phyloP scores from a whole-genome alignment of 2,113 vertebrate genomes.

The Barbus barbus region DNA sequence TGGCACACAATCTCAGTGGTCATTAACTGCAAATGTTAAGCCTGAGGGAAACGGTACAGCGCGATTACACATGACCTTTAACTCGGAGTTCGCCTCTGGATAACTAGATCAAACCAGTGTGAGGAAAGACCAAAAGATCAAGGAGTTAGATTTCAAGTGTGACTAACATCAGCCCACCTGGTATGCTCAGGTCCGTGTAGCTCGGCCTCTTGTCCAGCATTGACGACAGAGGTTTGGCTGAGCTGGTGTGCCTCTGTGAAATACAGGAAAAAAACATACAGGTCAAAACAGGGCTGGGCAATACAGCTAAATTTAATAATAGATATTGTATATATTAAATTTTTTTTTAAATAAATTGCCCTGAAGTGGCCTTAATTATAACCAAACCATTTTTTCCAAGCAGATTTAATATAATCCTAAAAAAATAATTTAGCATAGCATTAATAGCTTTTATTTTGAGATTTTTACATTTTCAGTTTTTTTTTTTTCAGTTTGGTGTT shows the following conservation, averaged over 20 bases:
- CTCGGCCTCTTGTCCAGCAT: slow-evolving; percentile 84
- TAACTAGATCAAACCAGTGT: slow-evolving; percentile 19
- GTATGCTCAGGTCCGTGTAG: slow-evolving; percentile 83
- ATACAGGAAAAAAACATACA: not conserved
- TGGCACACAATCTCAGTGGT: slow-evolving; percentile 9
- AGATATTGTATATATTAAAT: no score
- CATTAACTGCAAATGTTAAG: slow-evolving; percentile 24
- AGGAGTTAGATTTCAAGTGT: slow-evolving; percentile 2
- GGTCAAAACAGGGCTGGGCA: no score
- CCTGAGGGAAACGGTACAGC: not conserved
- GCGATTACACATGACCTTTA: slow-evolving; percentile 26
- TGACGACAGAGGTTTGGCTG: slow-evolving; percentile 78
- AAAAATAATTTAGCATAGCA: no score
- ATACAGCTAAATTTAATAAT: no score
- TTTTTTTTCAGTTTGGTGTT: no score
- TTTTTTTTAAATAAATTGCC: no score
- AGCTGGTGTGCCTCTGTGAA: slow-evolving; percentile 82
- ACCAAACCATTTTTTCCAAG: not conserved
- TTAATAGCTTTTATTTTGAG: no score
- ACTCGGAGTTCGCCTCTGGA: not conserved
- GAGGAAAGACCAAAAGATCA: not conserved
- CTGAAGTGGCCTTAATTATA: not conserved
- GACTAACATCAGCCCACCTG: slow-evolving; percentile 69
- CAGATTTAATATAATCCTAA: not conserved
- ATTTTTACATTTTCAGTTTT: no score